phyloP scores from a whole-genome alignment of 2,113 vertebrate genomes.

The Alosa alosa region DNA sequence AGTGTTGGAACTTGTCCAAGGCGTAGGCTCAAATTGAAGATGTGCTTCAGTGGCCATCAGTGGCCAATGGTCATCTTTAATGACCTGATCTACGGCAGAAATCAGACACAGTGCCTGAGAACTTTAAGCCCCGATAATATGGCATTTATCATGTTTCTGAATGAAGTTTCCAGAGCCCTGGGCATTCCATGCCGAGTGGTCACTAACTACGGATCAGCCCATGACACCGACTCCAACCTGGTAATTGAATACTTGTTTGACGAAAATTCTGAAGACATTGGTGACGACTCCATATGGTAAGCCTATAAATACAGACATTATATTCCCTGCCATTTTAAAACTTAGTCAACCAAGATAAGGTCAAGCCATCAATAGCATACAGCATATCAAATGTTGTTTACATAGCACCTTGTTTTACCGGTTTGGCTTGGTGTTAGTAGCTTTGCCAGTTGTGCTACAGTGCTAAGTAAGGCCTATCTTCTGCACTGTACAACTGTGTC shows the following conservation, averaged over 20 bases:
- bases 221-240: conserved; percentile 64
- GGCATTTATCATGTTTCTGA: not conserved
- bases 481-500: not conserved
- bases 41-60: too few species aligned
- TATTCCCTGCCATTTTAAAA: not conserved
- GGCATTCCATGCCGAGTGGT: conserved; percentile 67
- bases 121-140: too few species aligned
- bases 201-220: conserved; percentile 67
- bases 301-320: not conserved
- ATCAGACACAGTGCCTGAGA: too few species aligned
- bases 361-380: too few species aligned
- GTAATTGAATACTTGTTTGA: conserved; percentile 25
- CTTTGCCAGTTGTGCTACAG: not conserved
- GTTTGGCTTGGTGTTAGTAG: not conserved
- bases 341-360: too few species aligned
- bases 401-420: too few species aligned
- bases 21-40: too few species aligned
- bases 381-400: too few species aligned
- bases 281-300: conserved; percentile 83
- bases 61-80: too few species aligned
- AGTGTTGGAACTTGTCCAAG: too few species aligned
- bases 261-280: conserved; percentile 46
- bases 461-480: not conserved
- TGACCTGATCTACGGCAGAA: too few species aligned
- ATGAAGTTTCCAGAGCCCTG: conserved; percentile 68